Percentiles rank a stretch among this genome's conserved stretches.
phyloP scores from a whole-genome alignment of 2,888 invertebrate genomes.

The Teleogryllus oceanicus region DNA sequence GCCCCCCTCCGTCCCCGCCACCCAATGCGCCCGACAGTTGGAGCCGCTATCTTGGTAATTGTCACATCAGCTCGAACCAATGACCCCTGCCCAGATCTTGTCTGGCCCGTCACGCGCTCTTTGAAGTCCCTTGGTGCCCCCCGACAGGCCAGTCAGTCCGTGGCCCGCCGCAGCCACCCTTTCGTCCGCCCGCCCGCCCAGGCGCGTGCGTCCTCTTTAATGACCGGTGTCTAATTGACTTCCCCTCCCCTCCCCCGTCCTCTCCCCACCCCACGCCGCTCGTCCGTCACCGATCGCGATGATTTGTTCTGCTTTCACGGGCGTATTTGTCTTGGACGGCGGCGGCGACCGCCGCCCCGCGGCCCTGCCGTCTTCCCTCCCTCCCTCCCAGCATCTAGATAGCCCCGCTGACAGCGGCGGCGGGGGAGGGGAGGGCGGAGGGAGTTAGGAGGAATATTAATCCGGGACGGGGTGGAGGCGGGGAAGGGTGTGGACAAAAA shows the following conservation, averaged over 20 bases:
- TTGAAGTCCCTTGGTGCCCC: not conserved
- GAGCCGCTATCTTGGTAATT: not conserved
- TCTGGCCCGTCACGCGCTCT: not conserved
- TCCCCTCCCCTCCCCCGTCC: not conserved
- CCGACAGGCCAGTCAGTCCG: too few relatives aligned
- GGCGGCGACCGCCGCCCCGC: not conserved
- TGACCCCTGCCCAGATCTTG: not conserved
- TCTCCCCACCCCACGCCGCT: not conserved
- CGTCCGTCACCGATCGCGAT: not conserved
- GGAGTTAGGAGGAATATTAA: not conserved
- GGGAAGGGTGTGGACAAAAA: too few relatives aligned
- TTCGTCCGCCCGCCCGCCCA: too few relatives aligned
- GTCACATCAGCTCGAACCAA: not conserved
- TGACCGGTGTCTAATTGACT: not conserved
- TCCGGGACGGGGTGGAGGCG: not conserved
- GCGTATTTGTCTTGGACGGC: not conserved
- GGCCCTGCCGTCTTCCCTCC: not conserved
- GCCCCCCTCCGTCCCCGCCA: not conserved
- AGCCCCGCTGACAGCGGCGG: not conserved
- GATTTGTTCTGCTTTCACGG: constrained; percentile 18
- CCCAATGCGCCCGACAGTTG: not conserved
- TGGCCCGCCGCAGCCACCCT: too few relatives aligned
- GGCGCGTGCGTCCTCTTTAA: not conserved
- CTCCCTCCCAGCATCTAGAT: not conserved
- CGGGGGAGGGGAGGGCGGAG: not conserved